Conservation (phyloP, 2,797 vertebrate genomes). For the Crypturellus tataupa region DNA sequence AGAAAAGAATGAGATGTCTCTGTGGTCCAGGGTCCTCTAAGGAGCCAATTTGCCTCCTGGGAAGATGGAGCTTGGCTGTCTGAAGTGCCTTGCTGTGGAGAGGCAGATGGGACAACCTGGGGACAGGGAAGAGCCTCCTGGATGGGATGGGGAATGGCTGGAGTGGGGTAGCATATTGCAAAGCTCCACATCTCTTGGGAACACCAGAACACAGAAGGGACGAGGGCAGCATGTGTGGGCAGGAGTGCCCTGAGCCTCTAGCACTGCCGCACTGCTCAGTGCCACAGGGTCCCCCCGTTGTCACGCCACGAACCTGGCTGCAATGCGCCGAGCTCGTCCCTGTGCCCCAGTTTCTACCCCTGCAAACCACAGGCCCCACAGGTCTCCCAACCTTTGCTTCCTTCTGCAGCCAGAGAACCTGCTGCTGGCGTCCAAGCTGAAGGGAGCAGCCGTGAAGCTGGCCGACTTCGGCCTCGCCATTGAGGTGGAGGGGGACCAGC, state of each 20-base stretch:
- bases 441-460: conserved; percentile 95
- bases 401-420: conserved; percentile 92
- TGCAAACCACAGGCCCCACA: not conserved
- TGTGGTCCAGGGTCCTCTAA: not conserved
- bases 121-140: not conserved
- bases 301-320: no score
- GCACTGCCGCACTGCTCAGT: no score
- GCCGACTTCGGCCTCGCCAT: conserved; percentile 97
- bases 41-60: not conserved
- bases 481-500: conserved; percentile 97
- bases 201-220: no score
- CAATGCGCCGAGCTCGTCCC: no score
- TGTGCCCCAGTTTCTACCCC: no score
- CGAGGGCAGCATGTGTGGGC: no score
- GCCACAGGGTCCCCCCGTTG: no score
- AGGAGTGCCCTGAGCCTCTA: no score
- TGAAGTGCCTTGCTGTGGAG: no score
- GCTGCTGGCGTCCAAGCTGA: conserved; percentile 94
- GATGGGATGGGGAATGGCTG: not conserved
- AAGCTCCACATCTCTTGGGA: no score
- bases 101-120: no score
- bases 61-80: not conserved
- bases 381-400: not conserved
- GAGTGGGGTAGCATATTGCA: not conserved
- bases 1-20: not conserved